phyloP scores from a whole-genome alignment of 2,797 vertebrate genomes.

The Anisognathus igniventris region DNA sequence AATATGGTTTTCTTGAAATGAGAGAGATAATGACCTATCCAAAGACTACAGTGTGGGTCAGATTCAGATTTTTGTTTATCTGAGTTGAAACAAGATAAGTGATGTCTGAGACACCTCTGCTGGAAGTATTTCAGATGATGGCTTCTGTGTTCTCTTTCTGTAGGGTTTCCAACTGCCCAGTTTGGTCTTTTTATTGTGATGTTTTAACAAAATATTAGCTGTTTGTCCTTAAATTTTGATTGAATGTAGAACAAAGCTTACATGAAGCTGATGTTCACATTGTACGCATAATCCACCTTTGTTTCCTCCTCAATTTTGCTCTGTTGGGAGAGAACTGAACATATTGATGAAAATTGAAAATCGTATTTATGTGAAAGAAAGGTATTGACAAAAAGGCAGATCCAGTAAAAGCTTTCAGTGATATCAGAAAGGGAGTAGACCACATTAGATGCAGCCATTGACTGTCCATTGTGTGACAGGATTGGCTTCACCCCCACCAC shows the following conservation, averaged over 20 bases:
- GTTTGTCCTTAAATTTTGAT: neutral
- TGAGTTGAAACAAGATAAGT: neutral
- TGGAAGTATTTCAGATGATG: neutral
- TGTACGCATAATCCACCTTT: neutral
- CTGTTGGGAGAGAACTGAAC: neutral
- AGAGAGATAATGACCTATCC: neutral
- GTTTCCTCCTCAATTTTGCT: neutral
- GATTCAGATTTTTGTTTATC: neutral
- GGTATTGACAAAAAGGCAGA: neutral
- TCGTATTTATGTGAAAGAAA: neutral
- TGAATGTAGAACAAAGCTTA: neutral
- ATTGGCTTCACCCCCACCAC: neutral
- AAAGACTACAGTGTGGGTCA: neutral
- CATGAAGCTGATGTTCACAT: neutral
- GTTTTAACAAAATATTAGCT: neutral
- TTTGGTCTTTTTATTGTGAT: neutral
- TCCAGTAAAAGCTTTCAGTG: neutral
- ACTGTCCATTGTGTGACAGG: neutral
- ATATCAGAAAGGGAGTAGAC: neutral
- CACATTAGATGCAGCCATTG: rapidly evolving
- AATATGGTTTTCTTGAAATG: neutral
- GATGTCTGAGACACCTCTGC: neutral
- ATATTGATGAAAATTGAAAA: neutral
- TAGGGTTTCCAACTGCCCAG: neutral
- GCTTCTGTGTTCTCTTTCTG: neutral